Conservation (phyloP, 2,113 vertebrate species). For the Lampris megalopsis region DNA sequence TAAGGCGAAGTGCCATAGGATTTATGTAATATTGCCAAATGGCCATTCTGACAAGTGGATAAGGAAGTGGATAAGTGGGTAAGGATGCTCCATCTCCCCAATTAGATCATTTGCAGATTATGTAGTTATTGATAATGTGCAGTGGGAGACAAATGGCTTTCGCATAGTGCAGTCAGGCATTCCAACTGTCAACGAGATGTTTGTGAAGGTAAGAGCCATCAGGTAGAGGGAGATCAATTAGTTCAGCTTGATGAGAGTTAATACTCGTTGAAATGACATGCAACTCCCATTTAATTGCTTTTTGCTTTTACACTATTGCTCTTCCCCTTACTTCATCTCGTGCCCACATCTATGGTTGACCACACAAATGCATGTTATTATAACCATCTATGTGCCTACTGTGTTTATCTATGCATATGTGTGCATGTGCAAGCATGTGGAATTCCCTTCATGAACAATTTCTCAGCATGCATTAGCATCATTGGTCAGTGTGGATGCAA, state of each 20-base stretch:
- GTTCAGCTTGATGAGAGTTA: constrained; percentile 51
- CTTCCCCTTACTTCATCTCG: constrained; percentile 8
- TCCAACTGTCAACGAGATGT: constrained; percentile 38
- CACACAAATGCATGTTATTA: no score
- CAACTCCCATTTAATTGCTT: constrained; percentile 17
- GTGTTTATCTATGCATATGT: neutral
- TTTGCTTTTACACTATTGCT: constrained; percentile 33
- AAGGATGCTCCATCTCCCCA: constrained; percentile 14
- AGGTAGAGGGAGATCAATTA: constrained; percentile 52
- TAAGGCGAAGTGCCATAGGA: neutral
- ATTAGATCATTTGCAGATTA: constrained; percentile 27
- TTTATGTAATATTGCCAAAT: constrained; percentile 12
- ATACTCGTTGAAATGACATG: constrained; percentile 4
- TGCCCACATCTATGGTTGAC: neutral
- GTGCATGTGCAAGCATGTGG: neutral
- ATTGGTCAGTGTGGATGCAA: constrained; percentile 41
- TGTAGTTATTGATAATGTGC: constrained; percentile 24
- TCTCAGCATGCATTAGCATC: constrained; percentile 42
- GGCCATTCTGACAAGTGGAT: constrained; percentile 21
- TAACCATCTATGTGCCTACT: no score
- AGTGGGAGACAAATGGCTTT: constrained; percentile 50
- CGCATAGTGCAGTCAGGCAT: constrained; percentile 27
- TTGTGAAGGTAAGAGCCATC: constrained; percentile 54
- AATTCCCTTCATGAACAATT: neutral
- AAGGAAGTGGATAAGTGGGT: constrained; percentile 15